Percentiles rank a stretch among this genome's conserved stretches.
Conservation (phyloP, 1,140 invertebrate genomes). For the Halotydeus destructor region DNA sequence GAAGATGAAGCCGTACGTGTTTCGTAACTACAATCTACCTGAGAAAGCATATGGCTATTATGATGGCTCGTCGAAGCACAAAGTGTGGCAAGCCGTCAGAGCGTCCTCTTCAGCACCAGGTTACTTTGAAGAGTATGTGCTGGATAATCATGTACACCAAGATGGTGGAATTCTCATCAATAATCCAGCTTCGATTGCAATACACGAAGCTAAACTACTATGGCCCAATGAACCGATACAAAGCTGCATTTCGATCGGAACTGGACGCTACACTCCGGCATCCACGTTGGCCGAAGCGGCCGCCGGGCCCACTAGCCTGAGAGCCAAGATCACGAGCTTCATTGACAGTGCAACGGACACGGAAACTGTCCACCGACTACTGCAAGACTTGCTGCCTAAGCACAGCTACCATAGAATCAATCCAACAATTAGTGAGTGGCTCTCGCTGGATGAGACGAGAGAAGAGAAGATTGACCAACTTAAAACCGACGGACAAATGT, state of each 20-base stretch:
- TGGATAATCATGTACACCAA: constrained; percentile 55
- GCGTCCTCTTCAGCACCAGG: constrained; percentile 79
- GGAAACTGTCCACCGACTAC: constrained; percentile 55
- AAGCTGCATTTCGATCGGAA: constrained; percentile 71
- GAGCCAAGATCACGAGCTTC: constrained; percentile 46
- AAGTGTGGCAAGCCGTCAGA: constrained; percentile 66
- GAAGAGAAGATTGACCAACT: constrained; percentile 31
- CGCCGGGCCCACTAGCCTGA: constrained; percentile 27
- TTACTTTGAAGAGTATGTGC: constrained; percentile 67
- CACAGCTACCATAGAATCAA: constrained; percentile 70
- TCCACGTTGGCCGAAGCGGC: constrained; percentile 8
- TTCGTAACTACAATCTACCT: constrained; percentile 68
- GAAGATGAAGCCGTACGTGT: constrained; percentile 59
- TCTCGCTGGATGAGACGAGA: constrained; percentile 59
- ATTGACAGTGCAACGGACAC: constrained; percentile 75
- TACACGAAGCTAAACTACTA: constrained; percentile 63
- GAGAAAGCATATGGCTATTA: constrained; percentile 45
- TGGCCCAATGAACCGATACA: constrained; percentile 59
- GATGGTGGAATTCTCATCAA: constrained; percentile 70
- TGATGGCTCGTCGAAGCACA: constrained; percentile 45
- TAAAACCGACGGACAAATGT: constrained; percentile 39
- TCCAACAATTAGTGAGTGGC: constrained; percentile 60
- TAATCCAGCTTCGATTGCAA: constrained; percentile 68
- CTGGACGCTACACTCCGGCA: constrained; percentile 36
- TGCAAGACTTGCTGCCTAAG: constrained; percentile 56